Evolutionary conservation across 2,888 invertebrate species (phyloP).

Genomic region (Dione juno): DNA sequence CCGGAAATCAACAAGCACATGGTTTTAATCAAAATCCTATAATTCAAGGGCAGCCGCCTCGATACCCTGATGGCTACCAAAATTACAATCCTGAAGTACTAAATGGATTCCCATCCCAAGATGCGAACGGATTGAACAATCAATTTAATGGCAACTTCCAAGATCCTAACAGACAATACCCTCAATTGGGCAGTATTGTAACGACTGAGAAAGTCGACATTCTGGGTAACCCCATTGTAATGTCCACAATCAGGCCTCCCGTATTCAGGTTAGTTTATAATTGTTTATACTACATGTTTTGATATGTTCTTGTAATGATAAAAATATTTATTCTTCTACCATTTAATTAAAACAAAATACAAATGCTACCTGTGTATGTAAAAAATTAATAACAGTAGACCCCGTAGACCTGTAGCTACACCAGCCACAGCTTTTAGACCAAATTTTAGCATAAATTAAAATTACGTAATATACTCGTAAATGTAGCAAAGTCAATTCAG

Average conservation of each 20-base stretch:
- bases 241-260: background rate
- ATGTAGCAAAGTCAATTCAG: too few relatives aligned
- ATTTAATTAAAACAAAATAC: too few relatives aligned
- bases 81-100: slow-evolving; percentile 34
- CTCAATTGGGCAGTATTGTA: background rate
- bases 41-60: slow-evolving; percentile 42
- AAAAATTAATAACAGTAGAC: too few relatives aligned
- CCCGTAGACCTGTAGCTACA: too few relatives aligned
- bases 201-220: slow-evolving; percentile 31
- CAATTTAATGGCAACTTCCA: slow-evolving; percentile 28
- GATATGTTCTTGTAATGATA: background rate
- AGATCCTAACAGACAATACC: slow-evolving; percentile 20
- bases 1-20: slow-evolving; percentile 32
- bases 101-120: slow-evolving; percentile 34
- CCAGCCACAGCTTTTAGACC: too few relatives aligned
- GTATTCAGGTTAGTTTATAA: slow-evolving; percentile 3
- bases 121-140: slow-evolving; percentile 27
- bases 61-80: slow-evolving; percentile 43
- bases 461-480: too few relatives aligned
- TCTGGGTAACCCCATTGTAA: slow-evolving; percentile 14
- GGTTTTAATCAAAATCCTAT: slow-evolving; percentile 42
- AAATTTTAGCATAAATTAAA: too few relatives aligned
- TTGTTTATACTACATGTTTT: background rate
- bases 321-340: too few relatives aligned
- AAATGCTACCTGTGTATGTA: too few relatives aligned